These are phyloP conservation scores for Neuroterus valhalla DNA, from an alignment of 1,140 invertebrate species.

Conservation along the genomic window DNA sequence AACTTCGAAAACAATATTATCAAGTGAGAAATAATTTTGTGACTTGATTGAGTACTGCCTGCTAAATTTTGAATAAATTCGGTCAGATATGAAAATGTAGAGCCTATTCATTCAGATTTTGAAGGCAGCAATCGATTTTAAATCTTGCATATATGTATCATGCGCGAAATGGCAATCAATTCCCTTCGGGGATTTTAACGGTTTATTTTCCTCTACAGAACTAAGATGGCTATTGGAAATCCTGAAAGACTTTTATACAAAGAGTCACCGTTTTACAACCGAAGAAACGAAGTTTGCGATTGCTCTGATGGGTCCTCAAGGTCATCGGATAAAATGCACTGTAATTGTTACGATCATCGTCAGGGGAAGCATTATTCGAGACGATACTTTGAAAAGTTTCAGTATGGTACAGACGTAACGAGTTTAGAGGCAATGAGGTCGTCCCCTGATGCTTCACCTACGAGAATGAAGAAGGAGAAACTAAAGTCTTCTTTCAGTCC, in stretches of 20 bases:
- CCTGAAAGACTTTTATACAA: conserved; percentile 6
- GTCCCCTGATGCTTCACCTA: background rate
- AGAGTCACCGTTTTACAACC: background rate
- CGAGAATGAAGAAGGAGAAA: conserved; percentile 9
- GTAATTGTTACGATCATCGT: conserved; percentile 6
- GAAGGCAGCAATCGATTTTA: no score
- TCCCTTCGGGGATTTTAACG: no score
- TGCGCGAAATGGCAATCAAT: no score
- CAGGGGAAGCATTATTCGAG: conserved; percentile 1
- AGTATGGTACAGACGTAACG: background rate
- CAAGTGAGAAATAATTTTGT: no score
- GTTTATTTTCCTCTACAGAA: background rate
- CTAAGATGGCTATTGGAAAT: background rate
- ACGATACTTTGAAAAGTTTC: conserved; percentile 25
- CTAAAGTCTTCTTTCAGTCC: background rate
- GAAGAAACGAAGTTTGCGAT: background rate
- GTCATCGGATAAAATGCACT: conserved; percentile 6
- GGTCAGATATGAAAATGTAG: no score
- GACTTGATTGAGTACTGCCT: no score
- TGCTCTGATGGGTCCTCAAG: conserved; percentile 3
- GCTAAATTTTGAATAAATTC: no score
- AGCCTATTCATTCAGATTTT: no score
- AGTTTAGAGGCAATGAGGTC: conserved; percentile 24
- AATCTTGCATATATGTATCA: no score
- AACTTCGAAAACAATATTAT: no score